Conservation (phyloP, 2,888 invertebrate genomes). For the Drosophila cognata region DNA sequence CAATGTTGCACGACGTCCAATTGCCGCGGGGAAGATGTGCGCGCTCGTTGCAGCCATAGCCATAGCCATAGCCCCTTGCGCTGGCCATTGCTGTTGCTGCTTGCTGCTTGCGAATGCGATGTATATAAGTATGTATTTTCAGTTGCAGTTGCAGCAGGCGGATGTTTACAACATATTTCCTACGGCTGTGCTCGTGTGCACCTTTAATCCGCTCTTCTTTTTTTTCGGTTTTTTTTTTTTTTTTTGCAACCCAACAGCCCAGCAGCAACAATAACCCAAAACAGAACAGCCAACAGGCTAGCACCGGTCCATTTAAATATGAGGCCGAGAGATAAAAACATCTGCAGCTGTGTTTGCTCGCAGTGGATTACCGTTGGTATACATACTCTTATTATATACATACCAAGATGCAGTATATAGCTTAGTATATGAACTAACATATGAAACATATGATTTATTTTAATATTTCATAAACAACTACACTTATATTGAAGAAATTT, state of each 20-base stretch:
- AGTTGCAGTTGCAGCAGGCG: slow-evolving; percentile 84
- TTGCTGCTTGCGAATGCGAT: slow-evolving; percentile 32
- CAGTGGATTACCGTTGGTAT: slow-evolving; percentile 56
- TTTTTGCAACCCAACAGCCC: slow-evolving; percentile 50
- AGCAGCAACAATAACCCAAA: slow-evolving; percentile 43
- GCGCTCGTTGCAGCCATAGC: slow-evolving; percentile 65
- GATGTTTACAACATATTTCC: slow-evolving; percentile 81
- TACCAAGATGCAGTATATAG: background rate
- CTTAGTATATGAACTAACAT: slow-evolving; percentile 4
- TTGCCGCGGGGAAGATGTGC: slow-evolving; percentile 78
- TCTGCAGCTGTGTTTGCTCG: slow-evolving; percentile 74
- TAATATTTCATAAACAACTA: background rate
- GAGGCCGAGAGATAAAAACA: slow-evolving; percentile 63
- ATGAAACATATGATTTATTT: background rate
- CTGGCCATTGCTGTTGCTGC: slow-evolving; percentile 43
- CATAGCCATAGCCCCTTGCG: slow-evolving; percentile 50
- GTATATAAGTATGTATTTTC: slow-evolving; percentile 70
- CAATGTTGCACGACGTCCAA: slow-evolving; percentile 72
- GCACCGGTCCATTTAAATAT: slow-evolving; percentile 72
- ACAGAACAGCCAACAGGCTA: slow-evolving; percentile 64
- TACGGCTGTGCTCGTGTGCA: slow-evolving; percentile 77
- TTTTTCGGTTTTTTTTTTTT: slow-evolving; percentile 50
- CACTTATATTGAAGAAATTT: background rate
- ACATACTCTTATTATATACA: slow-evolving; percentile 4
- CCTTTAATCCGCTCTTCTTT: slow-evolving; percentile 81